Conservation (phyloP, 1,140 invertebrate species). For the Acromyrmex heyeri region DNA sequence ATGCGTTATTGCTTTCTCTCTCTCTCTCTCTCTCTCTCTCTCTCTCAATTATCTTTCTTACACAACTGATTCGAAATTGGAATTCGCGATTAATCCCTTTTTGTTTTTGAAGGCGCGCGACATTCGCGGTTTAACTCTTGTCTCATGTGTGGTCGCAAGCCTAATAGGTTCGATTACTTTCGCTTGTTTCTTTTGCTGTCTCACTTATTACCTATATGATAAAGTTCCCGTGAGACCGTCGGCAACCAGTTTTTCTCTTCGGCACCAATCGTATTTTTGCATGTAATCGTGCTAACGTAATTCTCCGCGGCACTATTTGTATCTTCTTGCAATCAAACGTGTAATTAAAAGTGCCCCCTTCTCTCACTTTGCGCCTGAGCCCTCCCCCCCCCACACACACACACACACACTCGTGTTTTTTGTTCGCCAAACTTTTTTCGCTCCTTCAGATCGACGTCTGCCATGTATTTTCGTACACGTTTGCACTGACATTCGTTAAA, state of each 20-base stretch:
- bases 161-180: constrained; percentile 60
- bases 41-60: constrained; percentile 53
- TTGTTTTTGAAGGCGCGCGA: constrained; percentile 31
- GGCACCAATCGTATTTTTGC: constrained; percentile 41
- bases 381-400: not conserved
- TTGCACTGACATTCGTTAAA: constrained; percentile 52
- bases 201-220: constrained; percentile 58
- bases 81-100: constrained; percentile 35
- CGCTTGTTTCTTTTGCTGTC: constrained; percentile 54
- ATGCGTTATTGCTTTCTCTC: constrained; percentile 4
- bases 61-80: constrained; percentile 4
- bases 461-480: constrained; percentile 43
- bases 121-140: constrained; percentile 39
- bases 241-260: constrained; percentile 63
- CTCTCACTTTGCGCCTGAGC: constrained; percentile 14
- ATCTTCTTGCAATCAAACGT: constrained; percentile 55
- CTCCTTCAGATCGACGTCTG: constrained; percentile 46
- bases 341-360: constrained; percentile 48
- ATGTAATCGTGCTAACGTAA: constrained; percentile 55
- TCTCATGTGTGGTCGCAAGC: constrained; percentile 61
- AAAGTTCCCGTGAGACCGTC: constrained; percentile 31
- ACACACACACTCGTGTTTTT: constrained; percentile 42
- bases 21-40: too few relatives aligned
- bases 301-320: constrained; percentile 45
- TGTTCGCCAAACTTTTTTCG: constrained; percentile 33